Base-by-base conservation (phyloP, 2,888 invertebrate species). In the Cryptocheilus praepositus region DNA sequence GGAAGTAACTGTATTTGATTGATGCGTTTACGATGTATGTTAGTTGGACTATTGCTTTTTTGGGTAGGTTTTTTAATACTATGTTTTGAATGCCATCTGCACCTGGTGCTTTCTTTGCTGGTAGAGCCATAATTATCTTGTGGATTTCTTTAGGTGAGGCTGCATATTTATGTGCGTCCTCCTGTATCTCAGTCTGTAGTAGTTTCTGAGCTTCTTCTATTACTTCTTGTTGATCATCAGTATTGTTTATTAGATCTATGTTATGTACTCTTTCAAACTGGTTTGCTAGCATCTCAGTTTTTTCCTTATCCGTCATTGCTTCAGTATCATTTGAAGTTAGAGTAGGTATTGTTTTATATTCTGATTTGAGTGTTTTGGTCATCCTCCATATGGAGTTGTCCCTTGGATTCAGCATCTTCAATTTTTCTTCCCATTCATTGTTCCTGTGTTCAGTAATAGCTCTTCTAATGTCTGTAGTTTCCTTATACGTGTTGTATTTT, bases 331-430 rank as follows among this genome's bases (percentile, higher is more conserved):
- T 60, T 15, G 56, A 57, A 2, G 25, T 22, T 0, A 76, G 36
- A 5, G 57, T 45, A 0, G 75, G 71, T 8, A 74, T 71, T 16
- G 60, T 19, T 15, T 63, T 56, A 18, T 60, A 61, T 43, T 63
- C 59, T 4, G 51, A 59, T 54, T 72, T 69, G 4, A 74, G 54
- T 54, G 67, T 65, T 65, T 73, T 75, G 0, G 70, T 74, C 71
- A 72, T 67, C 56, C 36, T 67, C 65, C 67, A 64, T 8, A 71
- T 2, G 1, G 64, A 68, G 18, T 61, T 71, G 43, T 71, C 64
- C 0, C 56, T 60, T 2, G 61, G 43, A 43, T 71, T 67, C 25
- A 71, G 15, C n/a, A 25, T 64, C 16, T 22, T 18, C 13, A 71
- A 18, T 21, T 58, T 63, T 4, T 46, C 53, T 21, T 45, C 16